Evolutionary conservation across 2,888 invertebrate genomes (phyloP).

Genomic region (Rhimphoctona megacephalus): DNA sequence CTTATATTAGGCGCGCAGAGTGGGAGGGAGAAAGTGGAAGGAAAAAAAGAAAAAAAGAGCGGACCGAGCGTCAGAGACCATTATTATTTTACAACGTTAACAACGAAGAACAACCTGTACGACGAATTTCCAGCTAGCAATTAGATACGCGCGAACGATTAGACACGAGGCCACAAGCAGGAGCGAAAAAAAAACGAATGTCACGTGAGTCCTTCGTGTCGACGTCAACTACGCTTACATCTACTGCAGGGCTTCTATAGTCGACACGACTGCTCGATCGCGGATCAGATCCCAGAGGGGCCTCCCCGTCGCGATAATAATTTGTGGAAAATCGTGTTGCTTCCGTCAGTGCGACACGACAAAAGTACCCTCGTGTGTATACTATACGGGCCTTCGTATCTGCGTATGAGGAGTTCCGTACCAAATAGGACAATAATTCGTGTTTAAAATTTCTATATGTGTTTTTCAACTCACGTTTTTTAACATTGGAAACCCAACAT

Average conservation of each 20-base stretch:
- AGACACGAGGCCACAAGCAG: constrained; percentile 49
- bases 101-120: constrained; percentile 39
- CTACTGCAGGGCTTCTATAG: constrained; percentile 8
- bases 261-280: constrained; percentile 50
- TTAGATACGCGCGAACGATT: constrained; percentile 68
- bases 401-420: not conserved
- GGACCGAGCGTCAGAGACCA: not conserved
- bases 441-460: not conserved
- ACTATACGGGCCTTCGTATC: not conserved
- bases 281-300: constrained; percentile 57
- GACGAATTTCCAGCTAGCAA: constrained; percentile 63
- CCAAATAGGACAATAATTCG: not conserved
- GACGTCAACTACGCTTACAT: constrained; percentile 30
- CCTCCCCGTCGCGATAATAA: constrained; percentile 62
- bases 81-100: constrained; percentile 46
- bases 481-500: not conserved
- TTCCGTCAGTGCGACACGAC: constrained; percentile 57
- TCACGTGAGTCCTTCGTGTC: constrained; percentile 59
- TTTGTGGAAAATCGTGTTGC: constrained; percentile 66
- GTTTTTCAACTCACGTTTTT: not conserved
- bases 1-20: not conserved
- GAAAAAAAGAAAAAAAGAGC: constrained; percentile 13
- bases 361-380: constrained; percentile 42
- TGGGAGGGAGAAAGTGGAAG: not conserved
- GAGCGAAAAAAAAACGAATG: constrained; percentile 43